Percentiles rank a stretch among this genome's conserved stretches.
phyloP scores from a whole-genome alignment of 37 sponge, comb jelly and placozoan genomes.

The Mnemiopsis leidyi region DNA sequence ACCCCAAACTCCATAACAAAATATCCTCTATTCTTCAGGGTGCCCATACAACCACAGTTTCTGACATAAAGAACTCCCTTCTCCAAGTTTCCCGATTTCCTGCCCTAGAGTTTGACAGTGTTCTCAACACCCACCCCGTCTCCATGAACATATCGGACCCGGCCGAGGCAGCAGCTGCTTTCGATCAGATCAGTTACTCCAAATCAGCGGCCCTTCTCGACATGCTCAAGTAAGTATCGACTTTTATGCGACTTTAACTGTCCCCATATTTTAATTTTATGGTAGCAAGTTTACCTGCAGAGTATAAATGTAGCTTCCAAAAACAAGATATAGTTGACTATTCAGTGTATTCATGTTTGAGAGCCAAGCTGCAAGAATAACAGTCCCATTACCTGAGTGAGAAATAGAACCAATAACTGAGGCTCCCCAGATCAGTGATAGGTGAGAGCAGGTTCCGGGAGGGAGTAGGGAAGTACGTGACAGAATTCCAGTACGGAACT shows the following conservation, averaged over 20 bases:
- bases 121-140: conserved; percentile 28
- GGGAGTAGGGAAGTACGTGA: neutral
- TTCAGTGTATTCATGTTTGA: too few relatives aligned
- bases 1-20: too few relatives aligned
- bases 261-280: too few relatives aligned
- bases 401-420: too few relatives aligned
- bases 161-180: conserved; percentile 26
- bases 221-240: conserved; percentile 26
- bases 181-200: conserved; percentile 56
- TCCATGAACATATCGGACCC: conserved; percentile 45
- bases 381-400: too few relatives aligned
- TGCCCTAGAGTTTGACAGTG: neutral
- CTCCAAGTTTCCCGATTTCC: neutral
- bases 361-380: too few relatives aligned
- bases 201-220: conserved; percentile 9
- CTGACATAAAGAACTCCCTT: conserved; percentile 9
- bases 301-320: too few relatives aligned
- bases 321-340: too few relatives aligned
- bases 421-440: neutral
- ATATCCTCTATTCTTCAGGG: too few relatives aligned
- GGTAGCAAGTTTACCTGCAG: too few relatives aligned
- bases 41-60: neutral
- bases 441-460: neutral
- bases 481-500: conserved; percentile 19
- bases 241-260: too few relatives aligned